Percentiles rank a stretch among this genome's conserved stretches.
Evolutionary conservation across 2,797 vertebrate species (phyloP).

Genomic region (Spondyliosoma cantharus): DNA sequence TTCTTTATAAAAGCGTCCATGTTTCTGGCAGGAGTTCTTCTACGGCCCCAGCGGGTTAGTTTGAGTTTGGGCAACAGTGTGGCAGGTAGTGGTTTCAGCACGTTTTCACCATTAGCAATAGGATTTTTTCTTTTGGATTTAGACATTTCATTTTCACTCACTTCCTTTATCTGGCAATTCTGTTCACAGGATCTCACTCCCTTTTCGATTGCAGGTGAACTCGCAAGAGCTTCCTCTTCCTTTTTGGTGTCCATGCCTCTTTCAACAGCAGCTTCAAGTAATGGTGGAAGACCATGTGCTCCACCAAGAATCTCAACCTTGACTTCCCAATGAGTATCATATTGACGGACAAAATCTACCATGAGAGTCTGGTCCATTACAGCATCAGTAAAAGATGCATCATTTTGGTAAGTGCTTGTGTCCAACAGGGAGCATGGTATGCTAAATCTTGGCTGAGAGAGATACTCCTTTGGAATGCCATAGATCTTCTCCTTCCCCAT

Average conservation of each 20-base stretch:
- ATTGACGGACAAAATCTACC: conserved; percentile 85
- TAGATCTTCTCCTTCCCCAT: conserved; percentile 81
- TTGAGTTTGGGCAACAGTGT: conserved; percentile 2
- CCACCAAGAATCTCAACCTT: conserved; percentile 75
- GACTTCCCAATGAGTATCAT: conserved; percentile 84
- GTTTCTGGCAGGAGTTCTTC: not conserved
- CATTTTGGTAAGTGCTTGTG: conserved; percentile 54
- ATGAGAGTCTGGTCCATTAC: conserved; percentile 78
- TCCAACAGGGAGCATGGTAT: conserved; percentile 84
- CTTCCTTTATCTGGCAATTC: not conserved
- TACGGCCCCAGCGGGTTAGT: rapidly evolving
- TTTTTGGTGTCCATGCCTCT: conserved; percentile 8
- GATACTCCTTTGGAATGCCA: conserved; percentile 77
- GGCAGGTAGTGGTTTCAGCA: not conserved
- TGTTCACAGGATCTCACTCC: conserved; percentile 2
- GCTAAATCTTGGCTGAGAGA: conserved; percentile 84
- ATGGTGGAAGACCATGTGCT: conserved; percentile 27
- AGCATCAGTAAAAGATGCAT: conserved; percentile 75
- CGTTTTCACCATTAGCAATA: conserved; percentile 1
- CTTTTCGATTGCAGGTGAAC: conserved; percentile 10
- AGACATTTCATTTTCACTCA: not conserved
- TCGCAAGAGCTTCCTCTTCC: not conserved
- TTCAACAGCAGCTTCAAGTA: conserved; percentile 18
- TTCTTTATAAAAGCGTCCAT: not conserved
- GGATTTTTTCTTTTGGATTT: not conserved